Evolutionary conservation across 1,140 invertebrate genomes (phyloP).

Genomic region (Tetramorium parvispinum): DNA sequence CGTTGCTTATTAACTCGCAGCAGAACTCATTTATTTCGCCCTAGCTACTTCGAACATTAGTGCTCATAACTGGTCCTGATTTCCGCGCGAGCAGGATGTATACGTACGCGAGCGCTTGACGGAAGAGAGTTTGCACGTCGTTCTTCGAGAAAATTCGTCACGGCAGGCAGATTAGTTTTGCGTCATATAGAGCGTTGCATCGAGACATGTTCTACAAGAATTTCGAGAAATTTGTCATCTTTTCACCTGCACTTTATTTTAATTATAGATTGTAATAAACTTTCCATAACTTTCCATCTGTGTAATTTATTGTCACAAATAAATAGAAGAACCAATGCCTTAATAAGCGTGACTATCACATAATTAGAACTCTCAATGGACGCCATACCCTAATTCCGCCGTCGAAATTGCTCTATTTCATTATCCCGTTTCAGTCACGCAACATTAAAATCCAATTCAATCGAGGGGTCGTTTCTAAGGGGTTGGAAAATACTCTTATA

Average conservation of each 20-base stretch:
- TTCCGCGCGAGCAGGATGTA: slow-evolving; percentile 5
- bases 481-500: neutral
- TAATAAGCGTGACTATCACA: neutral
- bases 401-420: slow-evolving; percentile 28
- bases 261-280: neutral
- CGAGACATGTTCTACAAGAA: neutral
- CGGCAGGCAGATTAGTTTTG: slow-evolving; percentile 26
- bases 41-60: slow-evolving; percentile 38
- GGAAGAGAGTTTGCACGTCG: neutral
- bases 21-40: slow-evolving; percentile 50
- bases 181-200: neutral
- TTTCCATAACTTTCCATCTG: no score
- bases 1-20: slow-evolving; percentile 60
- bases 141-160: slow-evolving; percentile 13
- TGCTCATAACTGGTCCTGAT: slow-evolving; percentile 47
- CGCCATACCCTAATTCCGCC: neutral
- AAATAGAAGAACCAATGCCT: neutral
- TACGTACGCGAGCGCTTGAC: neutral
- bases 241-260: neutral
- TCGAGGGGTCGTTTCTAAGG: slow-evolving; percentile 5
- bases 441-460: slow-evolving; percentile 29
- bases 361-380: neutral
- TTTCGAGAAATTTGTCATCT: neutral
- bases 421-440: neutral
- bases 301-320: neutral